phyloP scores from a whole-genome alignment of 2,113 vertebrate species.

The Erpornis zantholeuca region DNA sequence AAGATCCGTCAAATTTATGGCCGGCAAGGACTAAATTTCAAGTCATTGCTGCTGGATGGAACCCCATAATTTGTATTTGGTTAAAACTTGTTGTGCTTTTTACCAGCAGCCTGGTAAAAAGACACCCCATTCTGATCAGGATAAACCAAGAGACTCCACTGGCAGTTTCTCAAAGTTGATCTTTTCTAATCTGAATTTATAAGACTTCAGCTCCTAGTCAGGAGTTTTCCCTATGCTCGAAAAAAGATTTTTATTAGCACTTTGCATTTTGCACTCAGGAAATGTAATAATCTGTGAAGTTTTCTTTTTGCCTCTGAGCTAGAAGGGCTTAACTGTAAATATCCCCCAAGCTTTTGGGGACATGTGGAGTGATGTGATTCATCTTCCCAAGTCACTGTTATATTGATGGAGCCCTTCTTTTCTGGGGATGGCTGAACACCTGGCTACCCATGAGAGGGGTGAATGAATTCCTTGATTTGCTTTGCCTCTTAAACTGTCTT shows the following conservation, averaged over 20 bases:
- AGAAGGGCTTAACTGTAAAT: not conserved
- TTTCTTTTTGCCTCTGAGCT: not conserved
- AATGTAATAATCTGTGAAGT: not conserved
- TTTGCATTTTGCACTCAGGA: not conserved
- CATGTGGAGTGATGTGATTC: not conserved
- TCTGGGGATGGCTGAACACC: not conserved
- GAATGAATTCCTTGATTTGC: not conserved
- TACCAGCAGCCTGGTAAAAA: not conserved
- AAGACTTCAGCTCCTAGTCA: not conserved
- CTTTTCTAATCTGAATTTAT: not conserved
- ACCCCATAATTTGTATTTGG: not conserved
- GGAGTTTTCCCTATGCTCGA: not conserved
- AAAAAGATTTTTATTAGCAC: not conserved
- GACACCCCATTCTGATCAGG: not conserved
- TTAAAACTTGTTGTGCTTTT: not conserved
- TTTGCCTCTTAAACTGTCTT: not conserved
- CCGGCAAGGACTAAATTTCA: not conserved
- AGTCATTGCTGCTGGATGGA: not conserved
- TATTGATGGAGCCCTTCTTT: rapidly evolving
- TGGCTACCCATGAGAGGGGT: not conserved
- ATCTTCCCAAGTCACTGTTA: not conserved
- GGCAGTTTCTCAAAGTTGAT: not conserved
- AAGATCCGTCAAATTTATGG: not conserved
- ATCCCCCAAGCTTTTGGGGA: not conserved
- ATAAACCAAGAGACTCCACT: not conserved